phyloP scores from a whole-genome alignment of 2,888 invertebrate genomes.

The Hololepta plana region DNA sequence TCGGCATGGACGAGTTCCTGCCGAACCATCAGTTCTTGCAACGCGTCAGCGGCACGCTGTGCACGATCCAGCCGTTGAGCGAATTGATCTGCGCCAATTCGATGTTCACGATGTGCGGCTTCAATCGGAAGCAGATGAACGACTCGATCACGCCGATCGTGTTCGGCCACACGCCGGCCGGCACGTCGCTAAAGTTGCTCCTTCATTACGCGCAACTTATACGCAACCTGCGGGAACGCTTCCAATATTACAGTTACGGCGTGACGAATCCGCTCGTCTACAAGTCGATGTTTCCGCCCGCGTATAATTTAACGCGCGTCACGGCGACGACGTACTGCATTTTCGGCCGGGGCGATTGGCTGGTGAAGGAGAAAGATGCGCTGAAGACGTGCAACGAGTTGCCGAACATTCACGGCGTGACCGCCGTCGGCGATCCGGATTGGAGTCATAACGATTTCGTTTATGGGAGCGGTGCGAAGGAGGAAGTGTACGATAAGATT shows the following conservation, averaged over 20 bases:
- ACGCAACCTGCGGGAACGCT: too few relatives aligned
- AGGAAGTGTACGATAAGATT: constrained; percentile 9
- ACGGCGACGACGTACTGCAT: constrained; percentile 26
- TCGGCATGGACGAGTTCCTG: too few relatives aligned
- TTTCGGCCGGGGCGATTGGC: constrained; percentile 31
- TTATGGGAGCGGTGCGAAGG: constrained; percentile 9
- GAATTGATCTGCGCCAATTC: too few relatives aligned
- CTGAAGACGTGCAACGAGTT: too few relatives aligned
- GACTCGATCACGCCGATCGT: too few relatives aligned
- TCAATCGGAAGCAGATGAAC: too few relatives aligned
- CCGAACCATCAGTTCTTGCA: too few relatives aligned
- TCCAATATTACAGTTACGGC: constrained; percentile 39
- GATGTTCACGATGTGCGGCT: too few relatives aligned
- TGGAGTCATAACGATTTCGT: constrained; percentile 12
- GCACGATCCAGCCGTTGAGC: too few relatives aligned
- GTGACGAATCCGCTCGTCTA: constrained; percentile 9
- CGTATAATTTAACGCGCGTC: constrained; percentile 11
- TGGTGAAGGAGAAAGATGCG: constrained; percentile 12
- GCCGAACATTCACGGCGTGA: constrained; percentile 6
- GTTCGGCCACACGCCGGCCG: too few relatives aligned
- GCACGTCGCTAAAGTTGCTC: constrained; percentile 26
- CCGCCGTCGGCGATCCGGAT: constrained; percentile 7
- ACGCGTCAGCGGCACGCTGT: too few relatives aligned
- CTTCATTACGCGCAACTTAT: constrained; percentile 25
- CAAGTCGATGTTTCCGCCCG: constrained; percentile 11